phyloP scores from a whole-genome alignment of 1,140 invertebrate species.

The Neodiprion lecontei region DNA sequence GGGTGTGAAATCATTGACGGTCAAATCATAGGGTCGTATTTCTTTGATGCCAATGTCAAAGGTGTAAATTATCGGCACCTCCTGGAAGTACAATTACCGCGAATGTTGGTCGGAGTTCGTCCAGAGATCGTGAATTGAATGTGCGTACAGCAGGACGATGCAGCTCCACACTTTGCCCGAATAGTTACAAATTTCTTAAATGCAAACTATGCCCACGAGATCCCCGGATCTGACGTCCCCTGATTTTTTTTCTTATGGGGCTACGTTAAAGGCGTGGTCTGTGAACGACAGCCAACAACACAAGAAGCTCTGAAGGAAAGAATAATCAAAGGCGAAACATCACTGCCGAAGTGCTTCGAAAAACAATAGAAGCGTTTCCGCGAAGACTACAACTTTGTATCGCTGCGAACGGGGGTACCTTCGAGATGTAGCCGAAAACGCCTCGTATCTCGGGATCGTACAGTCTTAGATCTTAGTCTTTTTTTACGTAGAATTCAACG shows the following conservation, averaged over 20 bases:
- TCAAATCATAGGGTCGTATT: constrained; percentile 30
- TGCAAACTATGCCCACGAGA: constrained; percentile 19
- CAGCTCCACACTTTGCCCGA: constrained; percentile 15
- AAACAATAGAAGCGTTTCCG: no score
- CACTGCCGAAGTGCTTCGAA: no score
- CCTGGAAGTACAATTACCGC: constrained; percentile 19
- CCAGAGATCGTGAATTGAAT: not conserved
- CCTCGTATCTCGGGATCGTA: no score
- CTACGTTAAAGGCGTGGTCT: constrained; percentile 26
- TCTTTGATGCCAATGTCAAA: constrained; percentile 28
- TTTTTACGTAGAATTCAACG: no score
- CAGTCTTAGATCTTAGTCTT: no score
- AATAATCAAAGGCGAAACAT: not conserved
- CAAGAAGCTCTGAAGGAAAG: not conserved
- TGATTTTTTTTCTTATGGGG: constrained; percentile 38
- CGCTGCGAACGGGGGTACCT: no score
- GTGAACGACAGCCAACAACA: not conserved
- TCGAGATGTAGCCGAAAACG: no score
- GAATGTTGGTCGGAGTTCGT: not conserved
- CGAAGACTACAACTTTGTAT: no score
- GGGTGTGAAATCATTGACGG: constrained; percentile 30
- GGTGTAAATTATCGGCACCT: constrained; percentile 25
- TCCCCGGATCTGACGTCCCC: constrained; percentile 36
- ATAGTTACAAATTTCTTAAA: constrained; percentile 24
- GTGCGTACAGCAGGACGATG: constrained; percentile 17